Percentiles rank a stretch among this genome's conserved stretches.
Conservation (phyloP, 2,113 vertebrate genomes). For the Xerus inauris region DNA sequence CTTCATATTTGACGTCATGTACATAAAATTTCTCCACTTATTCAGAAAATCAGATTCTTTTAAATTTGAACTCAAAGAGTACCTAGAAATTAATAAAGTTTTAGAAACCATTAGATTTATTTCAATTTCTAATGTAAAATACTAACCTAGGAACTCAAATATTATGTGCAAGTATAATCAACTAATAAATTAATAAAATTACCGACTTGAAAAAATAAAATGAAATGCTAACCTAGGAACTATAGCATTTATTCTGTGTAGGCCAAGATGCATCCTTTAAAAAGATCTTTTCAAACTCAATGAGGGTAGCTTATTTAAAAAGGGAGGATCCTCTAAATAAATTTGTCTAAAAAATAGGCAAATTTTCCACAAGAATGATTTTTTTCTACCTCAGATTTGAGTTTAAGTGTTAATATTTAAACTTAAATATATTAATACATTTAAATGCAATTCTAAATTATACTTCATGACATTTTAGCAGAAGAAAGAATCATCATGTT, state of each 20-base stretch:
- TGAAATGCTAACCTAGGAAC: background rate
- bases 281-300: background rate
- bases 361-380: background rate
- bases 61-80: conserved; percentile 25
- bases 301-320: background rate
- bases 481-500: background rate
- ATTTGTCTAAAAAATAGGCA: background rate
- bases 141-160: background rate
- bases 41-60: conserved; percentile 35
- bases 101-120: conserved; percentile 20
- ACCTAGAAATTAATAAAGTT: conserved; percentile 17
- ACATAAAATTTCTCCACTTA: background rate
- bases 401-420: conserved; percentile 33
- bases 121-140: background rate
- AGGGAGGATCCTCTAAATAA: background rate
- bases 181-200: no score
- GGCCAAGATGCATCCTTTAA: background rate
- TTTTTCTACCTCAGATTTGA: conserved; percentile 15
- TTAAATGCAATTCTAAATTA: conserved; percentile 40
- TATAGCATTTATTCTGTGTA: background rate
- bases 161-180: no score
- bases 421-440: conserved; percentile 27
- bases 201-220: no score
- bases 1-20: background rate
- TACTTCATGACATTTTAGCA: background rate